Conservation (phyloP, 2,113 vertebrate species). For the Pteronura brasiliensis region DNA sequence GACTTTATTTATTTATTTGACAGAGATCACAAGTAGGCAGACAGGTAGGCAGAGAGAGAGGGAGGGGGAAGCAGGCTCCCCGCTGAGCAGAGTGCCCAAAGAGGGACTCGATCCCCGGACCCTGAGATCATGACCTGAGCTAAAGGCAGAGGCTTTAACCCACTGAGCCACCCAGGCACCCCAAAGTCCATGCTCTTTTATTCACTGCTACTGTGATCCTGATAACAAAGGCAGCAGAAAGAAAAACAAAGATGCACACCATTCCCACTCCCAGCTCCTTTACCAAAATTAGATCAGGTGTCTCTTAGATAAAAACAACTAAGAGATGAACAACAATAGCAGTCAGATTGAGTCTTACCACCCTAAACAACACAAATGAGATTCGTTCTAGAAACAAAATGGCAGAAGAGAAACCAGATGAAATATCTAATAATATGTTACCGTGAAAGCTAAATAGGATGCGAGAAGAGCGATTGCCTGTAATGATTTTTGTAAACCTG, state of each 20-base stretch:
- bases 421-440: not conserved
- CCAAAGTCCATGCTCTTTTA: not conserved
- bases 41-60: no score
- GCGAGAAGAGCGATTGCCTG: not conserved
- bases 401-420: not conserved
- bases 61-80: no score
- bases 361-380: not conserved
- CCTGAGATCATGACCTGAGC: no score
- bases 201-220: not conserved
- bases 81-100: no score
- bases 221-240: not conserved
- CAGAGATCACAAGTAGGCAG: no score
- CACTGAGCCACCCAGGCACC: no score
- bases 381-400: not conserved
- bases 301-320: not conserved
- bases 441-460: not conserved
- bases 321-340: not conserved
- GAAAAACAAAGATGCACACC: not conserved
- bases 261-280: not conserved
- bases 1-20: no score
- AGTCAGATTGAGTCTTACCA: not conserved
- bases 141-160: no score
- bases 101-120: no score
- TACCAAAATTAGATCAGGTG: not conserved
- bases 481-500: not conserved